phyloP scores from a whole-genome alignment of 2,888 invertebrate species.

The Psylliodes chrysocephalus region DNA sequence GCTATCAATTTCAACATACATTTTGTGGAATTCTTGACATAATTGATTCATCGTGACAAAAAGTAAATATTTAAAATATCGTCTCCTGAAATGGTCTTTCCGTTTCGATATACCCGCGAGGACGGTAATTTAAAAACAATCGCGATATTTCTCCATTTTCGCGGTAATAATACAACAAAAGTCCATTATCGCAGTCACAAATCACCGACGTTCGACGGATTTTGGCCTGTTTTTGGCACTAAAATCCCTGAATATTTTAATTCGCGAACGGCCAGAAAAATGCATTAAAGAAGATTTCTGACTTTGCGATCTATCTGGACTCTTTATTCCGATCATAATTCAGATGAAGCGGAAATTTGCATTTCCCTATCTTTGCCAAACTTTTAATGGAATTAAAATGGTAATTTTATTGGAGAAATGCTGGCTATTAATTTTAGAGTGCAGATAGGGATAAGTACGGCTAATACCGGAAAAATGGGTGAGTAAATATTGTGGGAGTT shows the following conservation, averaged over 20 bases:
- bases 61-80: conserved; percentile 20
- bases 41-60: conserved; percentile 21
- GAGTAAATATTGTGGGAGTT: conserved; percentile 20
- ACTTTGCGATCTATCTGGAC: conserved; percentile 45
- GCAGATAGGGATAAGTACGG: conserved; percentile 36
- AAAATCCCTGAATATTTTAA: conserved; percentile 56
- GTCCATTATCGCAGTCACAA: conserved; percentile 52
- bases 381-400: conserved; percentile 49
- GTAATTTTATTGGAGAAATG: conserved; percentile 45
- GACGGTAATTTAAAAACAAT: conserved; percentile 40
- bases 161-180: conserved; percentile 50
- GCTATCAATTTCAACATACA: background rate
- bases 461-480: conserved; percentile 28
- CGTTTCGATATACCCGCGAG: conserved; percentile 19
- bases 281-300: conserved; percentile 54
- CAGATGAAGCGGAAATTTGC: conserved; percentile 45
- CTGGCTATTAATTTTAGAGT: conserved; percentile 38
- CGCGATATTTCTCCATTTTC: conserved; percentile 31
- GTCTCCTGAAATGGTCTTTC: conserved; percentile 1
- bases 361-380: conserved; percentile 49
- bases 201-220: conserved; percentile 47
- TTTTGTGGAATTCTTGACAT: background rate
- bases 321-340: conserved; percentile 42
- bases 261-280: conserved; percentile 53
- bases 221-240: conserved; percentile 34